Evolutionary conservation across 2,888 invertebrate genomes (phyloP), one percentile per base, ranked within the genome.

Genomic region (Agrochola circellaris): DNA sequence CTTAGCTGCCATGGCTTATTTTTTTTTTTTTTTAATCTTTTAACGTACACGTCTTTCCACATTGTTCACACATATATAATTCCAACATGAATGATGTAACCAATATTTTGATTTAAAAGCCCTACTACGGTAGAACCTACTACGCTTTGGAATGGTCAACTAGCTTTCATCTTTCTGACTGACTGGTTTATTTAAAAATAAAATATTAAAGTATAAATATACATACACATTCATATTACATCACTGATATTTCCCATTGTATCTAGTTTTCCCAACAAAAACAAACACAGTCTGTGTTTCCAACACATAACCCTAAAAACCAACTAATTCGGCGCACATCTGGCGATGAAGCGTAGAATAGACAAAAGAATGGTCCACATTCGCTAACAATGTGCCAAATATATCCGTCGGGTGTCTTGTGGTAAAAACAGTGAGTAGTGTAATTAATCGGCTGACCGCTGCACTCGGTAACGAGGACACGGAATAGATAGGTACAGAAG

Each of bases 381-480:
- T 87, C 51, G 64, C 75, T 71, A 85, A 86, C 85, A 86, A 81
- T 87, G 84, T 82, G 83, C 90, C 84, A 80, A 89, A 89, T 89
- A 86, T 88, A 86, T 85, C 74, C 72, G 78, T 75, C 56, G 66
- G 73, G 72, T 79, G 66, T 76, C 77, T 76, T 80, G 77, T n/a
- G 80, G 87, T 79, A 88, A 90, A 87, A 89, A 88, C 90, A 76
- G 77, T 71, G 75, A 86, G 88, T 88, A 87, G 76, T 77, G 90
- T 91, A 91, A 93, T 94, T 93, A 93, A 93, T 92, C 89, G 88
- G 90, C 91, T 92, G 93, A 93, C 92, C 91, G 85, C 90, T 88
- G 90, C 91, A 92, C 89, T 90, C 87, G 68, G 89, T 93, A 92
- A 93, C 90, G 91, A 93, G 89, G 13, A 17, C 51, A 58, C 7